These are phyloP conservation scores for Pediacus dermestoides DNA, from an alignment of 2,888 invertebrate genomes.

Conservation along the genomic window DNA sequence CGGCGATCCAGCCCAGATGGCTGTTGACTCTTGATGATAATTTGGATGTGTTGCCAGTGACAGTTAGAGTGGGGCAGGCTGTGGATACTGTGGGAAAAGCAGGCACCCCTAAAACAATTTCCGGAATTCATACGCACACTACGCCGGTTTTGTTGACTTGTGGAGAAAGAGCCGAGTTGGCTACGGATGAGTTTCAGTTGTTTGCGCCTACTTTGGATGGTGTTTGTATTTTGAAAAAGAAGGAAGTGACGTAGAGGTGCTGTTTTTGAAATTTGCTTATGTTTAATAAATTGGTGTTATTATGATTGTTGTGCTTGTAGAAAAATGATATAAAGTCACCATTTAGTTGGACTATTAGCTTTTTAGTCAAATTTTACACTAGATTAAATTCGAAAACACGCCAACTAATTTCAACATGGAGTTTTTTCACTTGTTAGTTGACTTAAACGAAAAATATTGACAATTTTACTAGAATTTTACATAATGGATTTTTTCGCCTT, in stretches of 20 bases:
- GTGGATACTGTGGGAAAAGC: slow-evolving; percentile 99
- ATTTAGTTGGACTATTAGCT: no score
- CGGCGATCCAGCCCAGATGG: slow-evolving; percentile 98
- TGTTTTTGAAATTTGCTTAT: no score
- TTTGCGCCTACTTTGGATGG: slow-evolving; percentile 96
- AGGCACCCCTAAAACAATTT: slow-evolving; percentile 98
- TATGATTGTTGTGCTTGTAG: no score
- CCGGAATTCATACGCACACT: slow-evolving; percentile 98
- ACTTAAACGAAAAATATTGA: no score
- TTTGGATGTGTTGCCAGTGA: slow-evolving; percentile 83
- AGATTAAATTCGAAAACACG: no score
- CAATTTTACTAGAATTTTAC: no score
- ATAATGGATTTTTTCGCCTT: slow-evolving; percentile 57
- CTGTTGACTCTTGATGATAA: slow-evolving; percentile 94
- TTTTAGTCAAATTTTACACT: no score
- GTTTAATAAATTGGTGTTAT: no score
- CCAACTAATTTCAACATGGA: no score
- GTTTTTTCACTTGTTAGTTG: no score
- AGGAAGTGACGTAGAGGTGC: no score
- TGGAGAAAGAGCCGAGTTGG: slow-evolving; percentile 96
- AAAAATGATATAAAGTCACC: no score
- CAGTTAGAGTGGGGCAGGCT: slow-evolving; percentile 89
- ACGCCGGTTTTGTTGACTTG: slow-evolving; percentile 94
- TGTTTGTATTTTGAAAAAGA: slow-evolving; percentile 90
- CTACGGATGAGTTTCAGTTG: slow-evolving; percentile 92